Conservation (phyloP, 2,113 vertebrate species). For the Paratilapia polleni region DNA sequence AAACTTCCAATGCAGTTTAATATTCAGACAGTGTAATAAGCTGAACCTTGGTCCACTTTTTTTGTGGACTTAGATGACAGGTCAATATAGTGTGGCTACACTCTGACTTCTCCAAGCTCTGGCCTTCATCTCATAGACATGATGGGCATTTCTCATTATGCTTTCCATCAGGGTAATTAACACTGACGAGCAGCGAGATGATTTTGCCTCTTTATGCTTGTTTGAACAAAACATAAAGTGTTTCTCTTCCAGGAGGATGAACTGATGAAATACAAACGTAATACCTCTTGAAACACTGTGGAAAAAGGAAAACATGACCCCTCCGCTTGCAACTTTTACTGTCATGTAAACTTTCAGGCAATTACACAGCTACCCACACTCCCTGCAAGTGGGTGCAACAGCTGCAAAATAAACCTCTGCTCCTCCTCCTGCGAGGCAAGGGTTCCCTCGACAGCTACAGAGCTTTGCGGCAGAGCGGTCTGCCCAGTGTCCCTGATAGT, state of each 20-base stretch:
- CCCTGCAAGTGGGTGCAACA: constrained; percentile 23
- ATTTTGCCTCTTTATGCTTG: constrained; percentile 22
- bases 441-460: constrained; percentile 15
- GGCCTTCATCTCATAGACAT: constrained; percentile 15
- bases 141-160: constrained; percentile 28
- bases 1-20: neutral
- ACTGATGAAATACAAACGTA: constrained; percentile 57
- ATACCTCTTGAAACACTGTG: neutral
- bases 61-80: neutral
- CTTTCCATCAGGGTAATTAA: constrained; percentile 47
- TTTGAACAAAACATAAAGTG: constrained; percentile 34
- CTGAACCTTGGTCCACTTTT: neutral
- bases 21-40: neutral
- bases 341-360: constrained; percentile 35
- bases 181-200: neutral
- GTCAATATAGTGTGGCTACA: constrained; percentile 15
- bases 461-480: neutral
- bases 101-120: constrained; percentile 12
- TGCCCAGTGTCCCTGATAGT: neutral
- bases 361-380: constrained; percentile 18
- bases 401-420: constrained; percentile 22
- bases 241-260: constrained; percentile 12
- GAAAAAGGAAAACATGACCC: constrained; percentile 9
- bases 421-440: neutral
- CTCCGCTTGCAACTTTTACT: neutral